Conservation (phyloP, 2,113 vertebrate species). For the Phoxinus phoxinus region DNA sequence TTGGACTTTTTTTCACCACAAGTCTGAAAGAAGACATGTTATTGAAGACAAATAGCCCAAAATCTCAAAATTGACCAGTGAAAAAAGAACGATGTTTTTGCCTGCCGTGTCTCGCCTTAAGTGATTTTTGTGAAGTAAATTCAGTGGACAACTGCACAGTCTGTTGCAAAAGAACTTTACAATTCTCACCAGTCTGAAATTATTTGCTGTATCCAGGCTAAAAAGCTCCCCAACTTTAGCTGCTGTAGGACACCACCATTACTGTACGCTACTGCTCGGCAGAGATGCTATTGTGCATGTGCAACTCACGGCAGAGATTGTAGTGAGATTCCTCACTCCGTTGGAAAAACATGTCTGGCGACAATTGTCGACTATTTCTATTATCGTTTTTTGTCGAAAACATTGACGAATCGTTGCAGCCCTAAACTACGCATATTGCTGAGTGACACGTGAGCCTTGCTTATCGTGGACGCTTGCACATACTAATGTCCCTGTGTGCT, state of each 20-base stretch:
- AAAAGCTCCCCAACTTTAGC: not conserved
- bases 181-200: not conserved
- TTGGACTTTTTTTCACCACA: no score
- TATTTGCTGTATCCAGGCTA: no score
- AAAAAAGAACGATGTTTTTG: no score
- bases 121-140: no score
- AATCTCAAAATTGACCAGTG: no score
- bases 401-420: no score
- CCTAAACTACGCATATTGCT: not conserved
- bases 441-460: constrained; percentile 3
- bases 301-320: not conserved
- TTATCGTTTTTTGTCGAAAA: not conserved
- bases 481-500: not conserved
- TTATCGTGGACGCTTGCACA: not conserved
- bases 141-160: no score
- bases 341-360: not conserved
- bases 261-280: not conserved
- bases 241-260: not conserved
- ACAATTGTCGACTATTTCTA: not conserved
- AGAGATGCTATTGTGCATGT: not conserved
- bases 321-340: constrained; percentile 18
- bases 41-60: no score
- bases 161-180: not conserved
- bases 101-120: no score
- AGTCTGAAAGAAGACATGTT: no score